Conservation (phyloP, 2,888 invertebrate genomes). For the Agrilus cyanescens region DNA sequence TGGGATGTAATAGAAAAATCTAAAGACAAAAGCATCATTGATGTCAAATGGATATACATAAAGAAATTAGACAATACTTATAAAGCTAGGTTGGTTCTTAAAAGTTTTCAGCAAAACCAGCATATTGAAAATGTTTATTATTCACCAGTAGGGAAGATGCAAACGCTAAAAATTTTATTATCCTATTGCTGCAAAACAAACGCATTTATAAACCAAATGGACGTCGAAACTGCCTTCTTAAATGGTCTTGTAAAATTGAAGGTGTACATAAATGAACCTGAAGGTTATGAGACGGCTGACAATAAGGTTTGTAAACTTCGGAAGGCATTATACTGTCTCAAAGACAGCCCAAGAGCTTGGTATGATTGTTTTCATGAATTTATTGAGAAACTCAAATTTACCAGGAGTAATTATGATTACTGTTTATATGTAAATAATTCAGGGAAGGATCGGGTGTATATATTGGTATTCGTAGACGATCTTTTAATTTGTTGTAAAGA, state of each 20-base stretch:
- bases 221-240: slow-evolving; percentile 23
- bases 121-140: no score
- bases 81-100: slow-evolving; percentile 15
- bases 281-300: no score
- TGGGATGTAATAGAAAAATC: no score
- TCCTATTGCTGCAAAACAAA: slow-evolving; percentile 17
- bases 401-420: slow-evolving; percentile 17
- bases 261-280: slow-evolving; percentile 24
- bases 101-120: slow-evolving; percentile 18
- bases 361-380: slow-evolving; percentile 16
- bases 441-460: slow-evolving; percentile 16
- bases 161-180: slow-evolving; percentile 23
- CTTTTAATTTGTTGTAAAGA: slow-evolving; percentile 21
- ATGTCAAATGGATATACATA: no score
- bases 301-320: no score
- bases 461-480: slow-evolving; percentile 11
- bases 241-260: slow-evolving; percentile 20
- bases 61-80: slow-evolving; percentile 18
- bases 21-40: no score
- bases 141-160: no score
- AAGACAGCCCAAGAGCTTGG: slow-evolving; percentile 20
- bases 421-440: no score
- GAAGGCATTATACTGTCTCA: no score
- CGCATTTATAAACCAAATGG: slow-evolving; percentile 1
- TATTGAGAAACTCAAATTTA: slow-evolving; percentile 13